These are phyloP conservation scores for Saccostrea cuccullata DNA, from an alignment of 1,140 invertebrate species.

Conservation along the genomic window DNA sequence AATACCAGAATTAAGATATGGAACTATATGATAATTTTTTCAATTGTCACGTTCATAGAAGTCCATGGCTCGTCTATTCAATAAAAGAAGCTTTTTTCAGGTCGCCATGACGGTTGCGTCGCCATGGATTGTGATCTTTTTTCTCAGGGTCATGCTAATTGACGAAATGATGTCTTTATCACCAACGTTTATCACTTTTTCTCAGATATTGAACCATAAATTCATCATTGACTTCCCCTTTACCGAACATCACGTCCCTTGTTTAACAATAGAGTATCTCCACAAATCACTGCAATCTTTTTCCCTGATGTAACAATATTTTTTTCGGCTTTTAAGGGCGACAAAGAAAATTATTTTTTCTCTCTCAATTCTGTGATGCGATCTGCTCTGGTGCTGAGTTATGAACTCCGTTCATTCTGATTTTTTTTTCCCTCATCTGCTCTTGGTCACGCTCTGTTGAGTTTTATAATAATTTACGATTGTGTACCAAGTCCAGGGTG, in stretches of 20 bases:
- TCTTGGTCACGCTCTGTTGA: neutral
- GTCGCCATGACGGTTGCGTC: neutral
- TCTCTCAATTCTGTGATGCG: neutral
- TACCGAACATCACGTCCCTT: constrained; percentile 8
- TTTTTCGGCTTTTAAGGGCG: constrained; percentile 9
- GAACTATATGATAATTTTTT: no score
- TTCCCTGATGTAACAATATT: constrained; percentile 20
- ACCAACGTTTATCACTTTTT: constrained; percentile 14
- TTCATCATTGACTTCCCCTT: constrained; percentile 3
- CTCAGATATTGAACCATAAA: constrained; percentile 28
- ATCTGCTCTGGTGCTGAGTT: neutral
- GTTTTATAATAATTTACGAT: neutral
- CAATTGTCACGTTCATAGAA: no score
- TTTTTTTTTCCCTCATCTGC: neutral
- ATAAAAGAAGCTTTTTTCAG: neutral
- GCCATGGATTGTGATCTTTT: constrained; percentile 4
- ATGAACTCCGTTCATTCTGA: neutral
- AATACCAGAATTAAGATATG: no score
- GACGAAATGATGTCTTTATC: constrained; percentile 32
- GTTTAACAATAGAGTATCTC: constrained; percentile 16
- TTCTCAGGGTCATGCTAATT: constrained; percentile 25
- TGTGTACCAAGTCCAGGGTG: neutral
- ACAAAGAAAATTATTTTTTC: constrained; percentile 28
- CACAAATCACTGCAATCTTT: constrained; percentile 14
- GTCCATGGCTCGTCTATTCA: no score